phyloP scores from a whole-genome alignment of 2,888 invertebrate species.

The Drosophila mimica region DNA sequence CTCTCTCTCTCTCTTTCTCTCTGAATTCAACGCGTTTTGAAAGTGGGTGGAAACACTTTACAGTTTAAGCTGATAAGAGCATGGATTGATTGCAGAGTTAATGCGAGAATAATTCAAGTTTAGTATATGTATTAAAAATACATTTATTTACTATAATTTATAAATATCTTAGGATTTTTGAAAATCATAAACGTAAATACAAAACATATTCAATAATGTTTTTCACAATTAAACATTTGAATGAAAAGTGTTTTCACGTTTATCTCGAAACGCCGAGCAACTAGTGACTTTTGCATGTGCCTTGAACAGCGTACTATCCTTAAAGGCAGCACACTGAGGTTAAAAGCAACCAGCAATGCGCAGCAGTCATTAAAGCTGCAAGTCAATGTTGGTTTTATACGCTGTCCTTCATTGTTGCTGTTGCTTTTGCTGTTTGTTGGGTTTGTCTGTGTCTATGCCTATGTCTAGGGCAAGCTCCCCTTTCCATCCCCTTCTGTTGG shows the following conservation, averaged over 20 bases:
- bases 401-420: slow-evolving; percentile 6
- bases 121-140: background rate
- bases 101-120: background rate
- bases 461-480: slow-evolving; percentile 21
- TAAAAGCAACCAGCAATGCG: slow-evolving; percentile 11
- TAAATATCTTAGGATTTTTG: background rate
- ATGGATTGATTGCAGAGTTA: background rate
- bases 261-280: background rate
- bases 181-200: background rate
- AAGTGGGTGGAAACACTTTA: slow-evolving; percentile 46
- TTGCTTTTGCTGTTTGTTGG: slow-evolving; percentile 10
- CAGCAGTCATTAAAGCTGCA: slow-evolving; percentile 53
- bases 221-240: background rate
- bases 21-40: slow-evolving; percentile 19
- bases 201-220: background rate
- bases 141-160: background rate
- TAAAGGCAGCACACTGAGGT: slow-evolving; percentile 5
- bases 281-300: background rate
- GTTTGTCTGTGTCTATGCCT: slow-evolving; percentile 40
- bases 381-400: slow-evolving; percentile 50
- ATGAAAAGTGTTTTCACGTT: background rate
- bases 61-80: background rate
- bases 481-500: background rate
- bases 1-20: background rate
- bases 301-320: slow-evolving; percentile 28